Conservation (phyloP, 2,113 vertebrate species). For the Cebus imitator region DNA sequence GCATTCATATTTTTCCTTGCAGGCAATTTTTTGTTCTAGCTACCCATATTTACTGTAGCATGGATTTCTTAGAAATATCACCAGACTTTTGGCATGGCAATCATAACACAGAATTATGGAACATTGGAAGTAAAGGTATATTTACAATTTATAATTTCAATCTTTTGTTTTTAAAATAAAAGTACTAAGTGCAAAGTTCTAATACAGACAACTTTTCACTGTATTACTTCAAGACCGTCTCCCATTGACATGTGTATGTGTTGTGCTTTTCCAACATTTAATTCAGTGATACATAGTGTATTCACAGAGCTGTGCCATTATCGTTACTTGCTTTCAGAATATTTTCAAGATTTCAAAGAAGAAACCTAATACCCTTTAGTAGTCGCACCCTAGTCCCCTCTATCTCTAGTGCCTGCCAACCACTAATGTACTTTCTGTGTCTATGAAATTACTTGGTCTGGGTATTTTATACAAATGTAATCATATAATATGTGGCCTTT, state of each 20-base stretch:
- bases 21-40: not conserved
- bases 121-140: not conserved
- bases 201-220: rapidly evolving
- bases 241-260: no score
- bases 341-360: not conserved
- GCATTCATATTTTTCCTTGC: not conserved
- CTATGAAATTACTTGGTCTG: not conserved
- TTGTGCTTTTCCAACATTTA: not conserved
- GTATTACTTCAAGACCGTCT: not conserved
- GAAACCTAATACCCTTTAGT: not conserved
- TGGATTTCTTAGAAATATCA: not conserved
- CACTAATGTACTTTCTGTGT: not conserved
- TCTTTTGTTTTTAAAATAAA: not conserved
- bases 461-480: not conserved
- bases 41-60: not conserved
- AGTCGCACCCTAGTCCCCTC: not conserved
- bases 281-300: not conserved
- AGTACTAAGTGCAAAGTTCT: not conserved
- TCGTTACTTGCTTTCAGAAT: not conserved
- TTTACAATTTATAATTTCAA: not conserved
- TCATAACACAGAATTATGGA: not conserved
- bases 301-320: not conserved
- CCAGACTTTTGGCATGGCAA: not conserved
- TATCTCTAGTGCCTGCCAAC: not conserved
- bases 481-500: not conserved